These are phyloP conservation scores for Clostera curtula DNA, from an alignment of 2,888 invertebrate species.

Conservation along the genomic window DNA sequence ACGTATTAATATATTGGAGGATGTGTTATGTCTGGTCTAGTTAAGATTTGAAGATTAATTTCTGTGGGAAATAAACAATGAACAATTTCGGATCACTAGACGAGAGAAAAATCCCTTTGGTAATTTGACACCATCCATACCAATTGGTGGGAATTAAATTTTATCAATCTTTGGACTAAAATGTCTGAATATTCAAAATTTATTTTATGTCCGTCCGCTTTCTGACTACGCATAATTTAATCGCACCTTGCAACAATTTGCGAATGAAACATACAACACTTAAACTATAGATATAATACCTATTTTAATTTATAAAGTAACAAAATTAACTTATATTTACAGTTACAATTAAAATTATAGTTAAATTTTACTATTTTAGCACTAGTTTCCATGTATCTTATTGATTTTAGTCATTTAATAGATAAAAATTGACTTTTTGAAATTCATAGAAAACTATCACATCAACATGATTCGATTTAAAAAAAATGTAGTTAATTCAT, in stretches of 20 bases:
- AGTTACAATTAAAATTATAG: conserved; percentile 68
- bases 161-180: conserved; percentile 66
- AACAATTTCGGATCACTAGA: conserved; percentile 22
- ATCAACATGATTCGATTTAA: conserved; percentile 14
- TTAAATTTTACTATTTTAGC: conserved; percentile 69
- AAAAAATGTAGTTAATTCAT: conserved; percentile 7
- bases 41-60: conserved; percentile 15
- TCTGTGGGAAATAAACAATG: conserved; percentile 14
- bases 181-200: conserved; percentile 46
- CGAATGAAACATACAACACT: conserved; percentile 75
- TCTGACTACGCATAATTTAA: conserved; percentile 65
- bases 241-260: conserved; percentile 71
- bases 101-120: conserved; percentile 48
- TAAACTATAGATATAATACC: conserved; percentile 72
- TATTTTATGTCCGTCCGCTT: conserved; percentile 60
- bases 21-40: conserved; percentile 19
- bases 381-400: conserved; percentile 38
- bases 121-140: conserved; percentile 50
- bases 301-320: conserved; percentile 72
- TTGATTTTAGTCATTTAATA: conserved; percentile 15
- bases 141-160: conserved; percentile 67
- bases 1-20: conserved; percentile 14
- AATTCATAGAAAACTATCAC: conserved; percentile 16
- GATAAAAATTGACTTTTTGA: conserved; percentile 12
- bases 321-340: conserved; percentile 76